Percentiles rank a stretch among this genome's conserved stretches.
phyloP scores from a whole-genome alignment of 2,113 vertebrate genomes.

The Microcebus murinus region DNA sequence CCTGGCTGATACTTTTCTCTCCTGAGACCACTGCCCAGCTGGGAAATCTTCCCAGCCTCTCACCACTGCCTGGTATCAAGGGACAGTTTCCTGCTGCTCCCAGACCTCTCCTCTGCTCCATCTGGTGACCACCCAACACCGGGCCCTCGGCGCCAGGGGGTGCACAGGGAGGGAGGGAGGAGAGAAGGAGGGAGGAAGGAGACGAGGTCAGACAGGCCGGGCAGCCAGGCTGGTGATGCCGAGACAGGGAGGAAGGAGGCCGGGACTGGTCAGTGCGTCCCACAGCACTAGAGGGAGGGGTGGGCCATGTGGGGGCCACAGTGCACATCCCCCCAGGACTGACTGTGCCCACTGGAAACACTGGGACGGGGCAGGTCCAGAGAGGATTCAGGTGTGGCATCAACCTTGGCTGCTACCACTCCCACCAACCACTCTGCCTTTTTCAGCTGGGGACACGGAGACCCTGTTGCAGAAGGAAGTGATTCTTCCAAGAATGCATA shows the following conservation, averaged over 20 bases:
- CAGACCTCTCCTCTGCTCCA: neutral
- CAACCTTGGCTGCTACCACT: neutral
- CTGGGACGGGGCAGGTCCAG: neutral
- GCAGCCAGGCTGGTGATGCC: neutral
- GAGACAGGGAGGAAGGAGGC: neutral
- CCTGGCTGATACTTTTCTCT: neutral
- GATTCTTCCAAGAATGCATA: neutral
- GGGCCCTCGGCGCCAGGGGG: neutral
- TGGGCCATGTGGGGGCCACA: neutral
- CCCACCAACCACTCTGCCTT: neutral
- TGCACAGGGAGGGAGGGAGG: neutral
- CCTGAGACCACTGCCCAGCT: neutral
- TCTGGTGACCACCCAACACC: accelerated
- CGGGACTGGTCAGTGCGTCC: neutral
- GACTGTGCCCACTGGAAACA: neutral
- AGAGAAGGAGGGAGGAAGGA: neutral
- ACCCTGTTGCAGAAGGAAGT: neutral
- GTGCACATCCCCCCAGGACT: neutral
- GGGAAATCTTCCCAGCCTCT: neutral
- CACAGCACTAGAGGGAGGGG: neutral
- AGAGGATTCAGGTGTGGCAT: neutral
- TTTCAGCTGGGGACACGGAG: neutral
- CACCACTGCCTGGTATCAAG: neutral
- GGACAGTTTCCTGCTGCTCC: neutral
- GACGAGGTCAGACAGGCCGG: neutral